A percentile compares a stretch with the other conserved stretches of the same genome.
phyloP scores from a whole-genome alignment of 2,797 vertebrate species.

The Smutsia temminckii region DNA sequence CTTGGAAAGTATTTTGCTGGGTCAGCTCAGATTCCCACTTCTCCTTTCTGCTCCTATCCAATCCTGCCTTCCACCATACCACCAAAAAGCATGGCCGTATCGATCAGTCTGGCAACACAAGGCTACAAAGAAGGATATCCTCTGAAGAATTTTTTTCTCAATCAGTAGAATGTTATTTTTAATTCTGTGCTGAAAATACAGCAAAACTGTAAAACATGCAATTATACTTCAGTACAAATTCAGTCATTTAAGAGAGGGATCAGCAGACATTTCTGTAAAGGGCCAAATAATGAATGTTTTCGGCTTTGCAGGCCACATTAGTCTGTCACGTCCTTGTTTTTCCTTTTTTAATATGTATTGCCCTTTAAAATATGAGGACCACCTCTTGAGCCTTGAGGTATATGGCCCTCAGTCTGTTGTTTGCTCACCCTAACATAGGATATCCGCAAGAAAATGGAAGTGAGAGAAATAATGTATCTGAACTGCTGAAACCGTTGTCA shows the following conservation, averaged over 20 bases:
- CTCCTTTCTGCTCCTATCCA: background rate
- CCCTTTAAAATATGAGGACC: background rate
- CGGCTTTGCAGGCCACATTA: too few species aligned
- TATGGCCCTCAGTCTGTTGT: background rate
- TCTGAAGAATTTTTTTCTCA: background rate
- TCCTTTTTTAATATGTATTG: background rate
- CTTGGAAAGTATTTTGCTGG: background rate
- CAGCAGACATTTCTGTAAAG: background rate
- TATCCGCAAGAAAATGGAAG: background rate
- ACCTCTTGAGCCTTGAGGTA: background rate
- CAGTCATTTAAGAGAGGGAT: too few species aligned
- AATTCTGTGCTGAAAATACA: background rate
- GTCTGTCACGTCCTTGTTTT: background rate
- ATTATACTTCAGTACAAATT: rapidly evolving
- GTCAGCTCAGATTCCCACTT: background rate
- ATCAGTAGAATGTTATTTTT: background rate
- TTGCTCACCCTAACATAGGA: too few species aligned
- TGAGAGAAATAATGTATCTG: background rate
- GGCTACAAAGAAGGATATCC: background rate
- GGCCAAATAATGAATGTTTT: rapidly evolving
- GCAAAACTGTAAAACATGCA: background rate
- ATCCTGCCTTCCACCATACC: background rate
- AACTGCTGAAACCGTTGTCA: background rate
- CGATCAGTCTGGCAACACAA: background rate
- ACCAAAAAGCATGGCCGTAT: too few species aligned